Percentiles rank a stretch among this genome's conserved stretches.
Conservation (phyloP, 2,113 vertebrate genomes). For the Scolopax mira region DNA sequence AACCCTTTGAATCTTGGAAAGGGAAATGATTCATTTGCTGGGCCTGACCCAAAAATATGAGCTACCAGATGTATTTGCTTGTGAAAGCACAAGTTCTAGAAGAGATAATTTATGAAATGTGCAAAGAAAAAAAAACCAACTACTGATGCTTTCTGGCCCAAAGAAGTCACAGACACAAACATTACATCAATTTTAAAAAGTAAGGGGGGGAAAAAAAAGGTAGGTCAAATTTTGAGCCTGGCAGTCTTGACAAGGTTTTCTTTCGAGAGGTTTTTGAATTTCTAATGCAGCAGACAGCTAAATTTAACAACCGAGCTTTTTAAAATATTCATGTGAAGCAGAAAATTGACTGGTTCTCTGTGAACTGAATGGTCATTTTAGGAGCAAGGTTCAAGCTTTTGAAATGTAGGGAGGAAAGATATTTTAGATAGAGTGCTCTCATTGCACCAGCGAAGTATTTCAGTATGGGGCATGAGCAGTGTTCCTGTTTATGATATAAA, state of each 20-base stretch:
- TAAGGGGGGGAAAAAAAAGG: accelerated
- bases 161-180: not conserved
- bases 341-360: not conserved
- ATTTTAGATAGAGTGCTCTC: not conserved
- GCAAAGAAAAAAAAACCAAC: not conserved
- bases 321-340: not conserved
- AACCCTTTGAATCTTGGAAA: not conserved
- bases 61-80: not conserved
- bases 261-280: not conserved
- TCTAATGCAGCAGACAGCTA: not conserved
- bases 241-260: not conserved
- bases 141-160: not conserved
- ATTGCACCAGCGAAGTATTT: not conserved
- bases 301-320: not conserved
- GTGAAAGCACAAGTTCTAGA: not conserved
- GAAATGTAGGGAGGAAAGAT: not conserved
- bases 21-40: not conserved
- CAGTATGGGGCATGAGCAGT: not conserved
- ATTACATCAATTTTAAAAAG: not conserved
- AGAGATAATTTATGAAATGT: not conserved
- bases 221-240: not conserved
- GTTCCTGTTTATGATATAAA: not conserved
- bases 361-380: not conserved
- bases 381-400: not conserved
- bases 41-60: not conserved